Percentiles rank a stretch among this genome's conserved stretches.
Evolutionary conservation across 1,140 invertebrate genomes (phyloP).

Genomic region (Ditylenchus dipsaci): DNA sequence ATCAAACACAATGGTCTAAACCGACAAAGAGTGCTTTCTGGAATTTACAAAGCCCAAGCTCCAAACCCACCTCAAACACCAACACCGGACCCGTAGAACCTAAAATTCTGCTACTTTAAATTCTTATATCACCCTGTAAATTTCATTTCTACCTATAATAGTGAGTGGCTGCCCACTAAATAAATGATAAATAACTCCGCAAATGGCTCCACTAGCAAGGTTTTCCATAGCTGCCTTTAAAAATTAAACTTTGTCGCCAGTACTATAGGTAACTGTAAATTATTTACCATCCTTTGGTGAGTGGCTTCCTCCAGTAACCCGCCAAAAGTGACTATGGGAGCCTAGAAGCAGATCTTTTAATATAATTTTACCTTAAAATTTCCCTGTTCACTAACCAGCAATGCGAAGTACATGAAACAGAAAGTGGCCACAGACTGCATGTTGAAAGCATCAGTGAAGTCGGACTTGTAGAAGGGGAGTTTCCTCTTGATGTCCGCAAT

Average conservation of each 20-base stretch:
- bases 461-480: constrained; percentile 70
- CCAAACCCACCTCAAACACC: constrained; percentile 73
- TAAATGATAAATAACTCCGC: constrained; percentile 87
- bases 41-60: too few species aligned
- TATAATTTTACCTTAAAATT: neutral
- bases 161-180: constrained; percentile 96
- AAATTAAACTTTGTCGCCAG: constrained; percentile 6
- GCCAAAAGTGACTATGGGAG: constrained; percentile 93
- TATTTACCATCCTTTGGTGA: constrained; percentile 76
- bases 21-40: too few species aligned
- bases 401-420: constrained; percentile 93
- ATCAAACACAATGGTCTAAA: constrained; percentile 79
- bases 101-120: constrained; percentile 15
- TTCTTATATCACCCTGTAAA: constrained; percentile 3
- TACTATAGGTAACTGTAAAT: neutral
- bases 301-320: constrained; percentile 90
- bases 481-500: constrained; percentile 91
- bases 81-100: constrained; percentile 92
- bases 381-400: constrained; percentile 68
- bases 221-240: constrained; percentile 87
- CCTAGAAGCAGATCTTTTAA: constrained; percentile 58
- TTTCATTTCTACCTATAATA: constrained; percentile 68
- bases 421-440: constrained; percentile 91
- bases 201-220: constrained; percentile 86
- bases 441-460: constrained; percentile 77